Base-by-base conservation (phyloP, 2,888 invertebrate genomes). In the Cataglyphis albicans region DNA sequence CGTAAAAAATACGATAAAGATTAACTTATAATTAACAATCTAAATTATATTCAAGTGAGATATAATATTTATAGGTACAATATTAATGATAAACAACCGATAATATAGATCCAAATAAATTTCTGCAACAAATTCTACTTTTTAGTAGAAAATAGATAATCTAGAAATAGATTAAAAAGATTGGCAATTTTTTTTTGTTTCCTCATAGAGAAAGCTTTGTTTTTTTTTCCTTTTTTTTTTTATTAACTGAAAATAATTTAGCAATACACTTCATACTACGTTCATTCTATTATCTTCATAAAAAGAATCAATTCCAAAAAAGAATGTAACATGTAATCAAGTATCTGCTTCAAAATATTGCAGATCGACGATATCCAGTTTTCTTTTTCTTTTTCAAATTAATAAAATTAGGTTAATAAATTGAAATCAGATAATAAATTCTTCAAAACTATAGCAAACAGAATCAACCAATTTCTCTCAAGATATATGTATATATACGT, bases 261-360 rank as follows among this genome's bases (percentile, higher is more conserved):
- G 59, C 29, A 29, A 41, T n/a, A 12, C 61, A 38, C 5, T 73
- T 12, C 2, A n/a, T n/a, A 3, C 25, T 73, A 61, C 18, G n/a
- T 6, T 61, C 41, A 29, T 73, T 18, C 25, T 25, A 57, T 35
- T n/a, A n/a, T 59, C n/a, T 7, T n/a, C 7, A 41, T 15, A 4
- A 1, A 73, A 73, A 73, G n/a, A 59, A 29, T n/a, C 41, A 41
- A 7, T 59, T 57, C 6, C 38, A 41, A 4, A 61, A 73, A 72
- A 73, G 61, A 29, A 41, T 38, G 21, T 55, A 9, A 12, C 9
- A 55, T 25, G 0, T 61, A 29, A 29, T 61, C n/a, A 61, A n/a
- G 29, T 59, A n/a, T 61, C 57, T 59, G n/a, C 59, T 59, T 59
- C 18, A 41, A 73, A 73, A 73, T 61, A n/a, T 73, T 59, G 41